Base-by-base conservation (phyloP, 2,797 vertebrate species). In the Rallus crepitans region DNA sequence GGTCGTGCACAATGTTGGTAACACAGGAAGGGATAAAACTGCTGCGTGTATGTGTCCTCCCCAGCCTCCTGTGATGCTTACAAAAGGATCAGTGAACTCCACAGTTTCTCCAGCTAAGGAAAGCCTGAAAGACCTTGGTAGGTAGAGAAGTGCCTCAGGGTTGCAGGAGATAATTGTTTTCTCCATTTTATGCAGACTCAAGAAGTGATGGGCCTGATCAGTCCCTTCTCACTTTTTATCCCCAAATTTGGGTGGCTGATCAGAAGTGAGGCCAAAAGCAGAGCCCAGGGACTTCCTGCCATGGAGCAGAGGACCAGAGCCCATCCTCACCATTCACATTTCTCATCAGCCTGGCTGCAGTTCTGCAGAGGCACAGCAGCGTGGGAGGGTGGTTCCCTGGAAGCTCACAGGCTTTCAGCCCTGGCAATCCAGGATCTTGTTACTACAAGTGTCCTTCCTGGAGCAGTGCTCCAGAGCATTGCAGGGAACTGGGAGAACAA, bases 311-410 rank as follows among this genome's bases (percentile, higher is more conserved):
- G 52, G 24, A 77, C 48, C 60, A 53, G 55, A 20, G 30, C 1
- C 1, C 35, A 2, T 65, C 45, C 48, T 85, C 4, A 0, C 40
- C 2, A 1, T 25, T 40, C 21, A 5, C 53, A 4, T 57, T 80
- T 66, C 53, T 72, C 30, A 2, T 52, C 4, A 61, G 55, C 39
- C 28, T 82, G 2, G 1, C 66, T 71, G 81, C 25, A 42, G 13
- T 31, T 25, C 53, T 71, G 71, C 52, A 77, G 69, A 37, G 27
- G 8, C 11, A 1, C 47, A 42, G 52, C 30, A 27, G 30, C 4
- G 47, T 30, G 13, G 59, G 61, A 65, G 42, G 6, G 3, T 25
- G 14, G 24, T 31, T 81, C 73, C 40, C 78, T 68, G 73, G 15
- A 9, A 61, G 4, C 30, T 72, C 48, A 4, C 6, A 55, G 25